Evolutionary conservation across 2,113 vertebrate species (phyloP), one percentile per base, ranked within the genome.

Genomic region (Glaucomys volans): DNA sequence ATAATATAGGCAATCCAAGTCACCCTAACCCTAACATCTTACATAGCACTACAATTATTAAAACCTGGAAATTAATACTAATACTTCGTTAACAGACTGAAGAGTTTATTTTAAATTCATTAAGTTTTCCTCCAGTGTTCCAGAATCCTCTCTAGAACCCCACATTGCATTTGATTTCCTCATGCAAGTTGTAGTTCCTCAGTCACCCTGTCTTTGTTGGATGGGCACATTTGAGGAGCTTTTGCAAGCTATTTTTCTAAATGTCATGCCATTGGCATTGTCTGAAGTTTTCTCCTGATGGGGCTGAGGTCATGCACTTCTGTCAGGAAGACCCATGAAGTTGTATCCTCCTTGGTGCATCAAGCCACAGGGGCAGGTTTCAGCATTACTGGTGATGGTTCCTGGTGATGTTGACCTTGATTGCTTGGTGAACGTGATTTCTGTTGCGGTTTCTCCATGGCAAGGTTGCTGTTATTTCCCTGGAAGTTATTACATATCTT

Each of bases 271-370:
- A 3, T 64, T 47, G 22, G 75, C 26, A 3, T 42, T 77, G 16
- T 32, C 18, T 71, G n/a, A 37, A 7, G 9, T 62, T 42, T 79
- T 32, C 50, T 75, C 22, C 57, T 11, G 8, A 22, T 5, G 22
- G 47, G 3, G 28, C 28, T 59, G 54, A 80, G n/a, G 47, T 35
- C 52, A 32, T 9, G 3, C 16, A 37, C 20, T 52, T 91, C 47
- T 50, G 44, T 57, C 1, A 32, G 26, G 52, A 67, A 71, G 24
- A 20, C 9, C 32, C 44, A 9, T 14, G 8, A 79, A 52, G 28
- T 1, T 50, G 11, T 30, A 0, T 26, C 12, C 11, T 37, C 4
- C 26, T 32, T 50, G 35, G 18, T 28, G 8, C 0, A 0, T 28
- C 17, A 5, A 5, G 30, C 24, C 8, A 35, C 52, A 22, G 32